Evolutionary conservation across 2,113 vertebrate genomes (phyloP), one percentile per base, ranked within the genome.

Genomic region (Leptodactylus fuscus): DNA sequence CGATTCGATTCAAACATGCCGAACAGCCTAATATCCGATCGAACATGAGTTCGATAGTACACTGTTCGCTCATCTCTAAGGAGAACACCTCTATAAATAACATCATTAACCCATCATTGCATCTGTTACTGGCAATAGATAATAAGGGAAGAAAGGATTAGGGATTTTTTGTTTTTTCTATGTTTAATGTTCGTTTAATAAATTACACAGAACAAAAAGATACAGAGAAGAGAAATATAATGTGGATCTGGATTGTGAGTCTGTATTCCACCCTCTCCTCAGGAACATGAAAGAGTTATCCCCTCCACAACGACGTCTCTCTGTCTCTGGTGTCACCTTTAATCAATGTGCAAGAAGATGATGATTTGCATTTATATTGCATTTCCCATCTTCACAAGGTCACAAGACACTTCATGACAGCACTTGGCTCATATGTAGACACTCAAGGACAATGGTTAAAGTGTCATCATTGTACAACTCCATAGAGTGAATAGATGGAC

Each of bases 291-390:
- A 38, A 79, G 53, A 16, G 53, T 51, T 51, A 81, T 44, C 15
- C 51, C 13, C 76, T 58, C n/a, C 2, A 48, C 15, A 67, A 34
- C 34, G 48, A 69, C 16, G 44, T 49, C 65, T 48, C 27, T n/a
- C 44, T 48, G 34, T 32, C 80, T 81, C 13, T n/a, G 5, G 27
- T 69, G 83, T 67, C 74, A 78, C 24, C 8, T 69, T 29, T 41
- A 77, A 85, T 85, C 73, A 85, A n/a, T 77, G 55, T 51, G 22
- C 41, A 38, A 22, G 55, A 34, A 84, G 82, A 49, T 29, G 29
- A 51, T 78, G 36, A 85, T 85, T 85, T 77, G 29, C 83, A 85
- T 78, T 51, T 78, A 65, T 77, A 77, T 85, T 78, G 58, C 58
- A 78, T 77, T 67, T 75, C 41, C 12, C 55, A 38, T 85, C 82